Evolutionary conservation across 1,140 invertebrate species (phyloP).

Genomic region (Trypoxylus dichotomus): DNA sequence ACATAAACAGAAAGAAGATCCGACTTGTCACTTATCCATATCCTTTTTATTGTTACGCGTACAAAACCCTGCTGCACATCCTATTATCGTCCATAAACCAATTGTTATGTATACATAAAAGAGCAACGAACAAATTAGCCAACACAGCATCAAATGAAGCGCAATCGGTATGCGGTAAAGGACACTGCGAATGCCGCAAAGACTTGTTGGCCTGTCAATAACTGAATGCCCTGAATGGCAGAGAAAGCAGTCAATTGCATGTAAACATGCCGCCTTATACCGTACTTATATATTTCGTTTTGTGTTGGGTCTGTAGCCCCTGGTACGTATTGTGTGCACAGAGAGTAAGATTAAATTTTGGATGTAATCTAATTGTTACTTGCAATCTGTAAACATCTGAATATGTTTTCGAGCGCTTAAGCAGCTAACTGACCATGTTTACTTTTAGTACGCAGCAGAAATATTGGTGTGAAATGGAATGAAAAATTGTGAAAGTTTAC

Average conservation of each 20-base stretch:
- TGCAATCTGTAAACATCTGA: background rate
- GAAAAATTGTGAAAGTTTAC: too few species aligned
- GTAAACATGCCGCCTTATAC: constrained; percentile 12
- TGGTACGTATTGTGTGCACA: background rate
- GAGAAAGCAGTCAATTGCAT: constrained; percentile 5
- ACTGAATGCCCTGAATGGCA: background rate
- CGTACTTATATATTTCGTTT: background rate
- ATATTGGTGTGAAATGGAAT: too few species aligned
- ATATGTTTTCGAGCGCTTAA: background rate
- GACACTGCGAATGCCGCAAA: constrained; percentile 3
- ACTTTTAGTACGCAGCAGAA: background rate
- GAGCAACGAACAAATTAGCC: constrained; percentile 16
- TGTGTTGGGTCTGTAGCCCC: background rate
- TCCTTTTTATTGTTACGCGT: background rate
- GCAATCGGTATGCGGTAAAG: background rate
- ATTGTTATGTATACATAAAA: constrained; percentile 14
- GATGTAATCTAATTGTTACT: background rate
- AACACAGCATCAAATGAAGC: constrained; percentile 18
- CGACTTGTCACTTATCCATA: constrained; percentile 10
- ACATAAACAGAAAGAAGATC: background rate
- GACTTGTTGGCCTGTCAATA: constrained; percentile 18
- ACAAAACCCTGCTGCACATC: constrained; percentile 1
- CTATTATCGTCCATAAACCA: constrained; percentile 23
- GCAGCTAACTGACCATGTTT: background rate
- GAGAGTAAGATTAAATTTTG: background rate